phyloP scores from a whole-genome alignment of 2,113 vertebrate species.

The Seriola aureovittata region DNA sequence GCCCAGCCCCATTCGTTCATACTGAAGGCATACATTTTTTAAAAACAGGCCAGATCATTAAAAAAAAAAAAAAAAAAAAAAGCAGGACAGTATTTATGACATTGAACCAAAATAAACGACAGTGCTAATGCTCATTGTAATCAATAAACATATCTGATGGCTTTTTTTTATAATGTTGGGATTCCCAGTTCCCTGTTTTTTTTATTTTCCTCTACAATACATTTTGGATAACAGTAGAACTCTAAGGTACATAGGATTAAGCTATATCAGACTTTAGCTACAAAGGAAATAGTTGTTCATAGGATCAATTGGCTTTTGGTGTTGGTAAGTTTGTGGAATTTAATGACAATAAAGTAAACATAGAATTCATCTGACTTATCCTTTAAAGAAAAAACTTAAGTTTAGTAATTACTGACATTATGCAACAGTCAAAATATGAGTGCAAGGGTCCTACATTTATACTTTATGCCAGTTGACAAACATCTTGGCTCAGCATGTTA shows the following conservation, averaged over 20 bases:
- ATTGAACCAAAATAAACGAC: background rate
- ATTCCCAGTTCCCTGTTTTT: background rate
- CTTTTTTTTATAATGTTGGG: background rate
- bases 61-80: no score
- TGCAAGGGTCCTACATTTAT: background rate
- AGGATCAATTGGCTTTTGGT: background rate
- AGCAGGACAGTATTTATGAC: no score
- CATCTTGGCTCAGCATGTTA: background rate
- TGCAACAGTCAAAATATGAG: background rate
- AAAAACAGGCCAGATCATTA: no score
- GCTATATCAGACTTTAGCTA: background rate
- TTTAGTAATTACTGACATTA: background rate
- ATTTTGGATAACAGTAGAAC: background rate
- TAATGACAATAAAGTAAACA: background rate
- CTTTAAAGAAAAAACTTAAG: background rate
- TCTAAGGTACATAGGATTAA: background rate
- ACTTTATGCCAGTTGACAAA: background rate
- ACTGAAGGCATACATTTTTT: no score
- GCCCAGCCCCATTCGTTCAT: no score
- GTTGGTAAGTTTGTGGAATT: background rate
- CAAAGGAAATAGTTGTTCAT: background rate
- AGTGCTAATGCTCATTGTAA: background rate
- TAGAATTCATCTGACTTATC: background rate
- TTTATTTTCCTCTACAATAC: background rate
- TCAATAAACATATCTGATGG: no score